Percentiles rank a stretch among this genome's conserved stretches.
Evolutionary conservation across 2,888 invertebrate species (phyloP).

Genomic region (Tenthredo scrophulariae): DNA sequence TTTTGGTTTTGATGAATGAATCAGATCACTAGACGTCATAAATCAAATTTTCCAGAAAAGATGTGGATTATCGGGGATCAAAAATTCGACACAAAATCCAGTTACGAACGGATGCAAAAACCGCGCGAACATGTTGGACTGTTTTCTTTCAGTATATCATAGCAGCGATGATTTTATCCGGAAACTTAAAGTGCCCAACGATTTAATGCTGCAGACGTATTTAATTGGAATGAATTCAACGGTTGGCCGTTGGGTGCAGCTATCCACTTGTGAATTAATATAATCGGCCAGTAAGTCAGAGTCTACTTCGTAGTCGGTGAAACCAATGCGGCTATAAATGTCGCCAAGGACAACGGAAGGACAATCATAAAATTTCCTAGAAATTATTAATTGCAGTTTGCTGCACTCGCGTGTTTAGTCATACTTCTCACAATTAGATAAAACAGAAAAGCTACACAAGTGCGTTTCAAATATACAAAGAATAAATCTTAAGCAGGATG

Average conservation of each 20-base stretch:
- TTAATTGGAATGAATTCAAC: conserved; percentile 48
- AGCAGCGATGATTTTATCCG: background rate
- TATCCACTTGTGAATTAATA: conserved; percentile 44
- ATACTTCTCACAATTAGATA: background rate
- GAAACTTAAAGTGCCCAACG: background rate
- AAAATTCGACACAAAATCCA: background rate
- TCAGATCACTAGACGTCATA: background rate
- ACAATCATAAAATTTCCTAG: conserved; percentile 28
- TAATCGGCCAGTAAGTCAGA: conserved; percentile 46
- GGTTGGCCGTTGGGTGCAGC: conserved; percentile 18
- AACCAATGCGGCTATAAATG: conserved; percentile 46
- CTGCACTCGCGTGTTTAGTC: background rate
- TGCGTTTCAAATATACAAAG: background rate
- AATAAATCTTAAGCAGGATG: background rate
- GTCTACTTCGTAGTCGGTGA: conserved; percentile 8
- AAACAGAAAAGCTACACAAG: background rate
- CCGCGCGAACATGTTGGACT: background rate
- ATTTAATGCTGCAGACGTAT: background rate
- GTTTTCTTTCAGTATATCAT: background rate
- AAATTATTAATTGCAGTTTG: conserved; percentile 15
- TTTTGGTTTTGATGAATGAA: background rate
- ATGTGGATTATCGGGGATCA: background rate
- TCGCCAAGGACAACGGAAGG: conserved; percentile 48
- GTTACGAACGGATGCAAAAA: background rate
- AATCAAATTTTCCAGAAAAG: background rate